phyloP scores from a whole-genome alignment of 2,888 invertebrate species.

The Esperia sulphurella region DNA sequence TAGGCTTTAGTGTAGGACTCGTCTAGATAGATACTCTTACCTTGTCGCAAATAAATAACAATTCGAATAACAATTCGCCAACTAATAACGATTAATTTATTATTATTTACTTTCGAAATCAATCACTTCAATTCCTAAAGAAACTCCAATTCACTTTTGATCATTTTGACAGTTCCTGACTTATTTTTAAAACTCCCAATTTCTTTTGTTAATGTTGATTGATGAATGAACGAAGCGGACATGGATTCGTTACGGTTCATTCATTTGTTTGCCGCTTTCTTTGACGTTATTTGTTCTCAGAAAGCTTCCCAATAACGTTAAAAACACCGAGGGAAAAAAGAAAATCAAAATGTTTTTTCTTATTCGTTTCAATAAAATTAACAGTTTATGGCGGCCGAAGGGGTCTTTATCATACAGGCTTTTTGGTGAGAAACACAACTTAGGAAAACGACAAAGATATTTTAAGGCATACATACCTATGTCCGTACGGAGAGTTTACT shows the following conservation, averaged over 20 bases:
- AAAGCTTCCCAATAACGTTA: slow-evolving; percentile 11
- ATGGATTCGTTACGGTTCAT: not conserved
- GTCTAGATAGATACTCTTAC: too few species aligned
- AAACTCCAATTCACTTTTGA: not conserved
- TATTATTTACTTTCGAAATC: not conserved
- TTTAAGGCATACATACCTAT: too few species aligned
- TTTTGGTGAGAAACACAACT: too few species aligned
- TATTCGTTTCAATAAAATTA: too few species aligned
- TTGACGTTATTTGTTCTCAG: slow-evolving; percentile 8
- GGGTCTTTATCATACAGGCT: too few species aligned
- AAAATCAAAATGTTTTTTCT: not conserved
- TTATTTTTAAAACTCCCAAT: not conserved
- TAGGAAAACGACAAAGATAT: too few species aligned
- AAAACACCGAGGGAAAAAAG: not conserved
- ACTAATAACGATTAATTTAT: too few species aligned
- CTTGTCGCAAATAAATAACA: too few species aligned
- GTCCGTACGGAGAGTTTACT: too few species aligned
- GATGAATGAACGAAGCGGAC: not conserved
- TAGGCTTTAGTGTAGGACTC: too few species aligned
- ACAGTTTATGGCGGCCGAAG: too few species aligned
- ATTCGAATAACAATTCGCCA: too few species aligned
- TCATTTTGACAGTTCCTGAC: not conserved
- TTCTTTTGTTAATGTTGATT: not conserved
- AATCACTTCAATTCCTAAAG: not conserved
- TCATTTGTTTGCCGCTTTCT: not conserved